A percentile compares a stretch with the other conserved stretches of the same genome.
These are phyloP conservation scores for Capitulum mitella DNA, from an alignment of 2,888 invertebrate genomes.

Conservation along the genomic window DNA sequence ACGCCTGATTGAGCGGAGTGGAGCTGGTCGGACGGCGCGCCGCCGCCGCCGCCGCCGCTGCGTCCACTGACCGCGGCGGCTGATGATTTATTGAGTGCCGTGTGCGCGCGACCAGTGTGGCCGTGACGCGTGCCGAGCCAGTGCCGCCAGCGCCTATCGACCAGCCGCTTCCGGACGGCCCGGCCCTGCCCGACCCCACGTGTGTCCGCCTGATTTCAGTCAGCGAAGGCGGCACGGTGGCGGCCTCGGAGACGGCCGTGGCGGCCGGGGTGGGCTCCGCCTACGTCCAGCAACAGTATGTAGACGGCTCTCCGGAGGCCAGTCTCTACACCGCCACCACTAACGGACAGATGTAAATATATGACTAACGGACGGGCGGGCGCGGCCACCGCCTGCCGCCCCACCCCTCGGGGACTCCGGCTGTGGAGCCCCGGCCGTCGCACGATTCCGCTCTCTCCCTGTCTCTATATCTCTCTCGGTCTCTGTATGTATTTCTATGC, in stretches of 20 bases:
- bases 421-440: no score
- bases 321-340: neutral
- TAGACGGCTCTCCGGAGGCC: neutral
- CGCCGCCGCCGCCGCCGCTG: neutral
- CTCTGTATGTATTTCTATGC: no score
- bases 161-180: neutral
- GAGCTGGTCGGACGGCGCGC: neutral
- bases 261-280: conserved; percentile 5
- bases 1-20: no score
- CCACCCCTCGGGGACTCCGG: no score
- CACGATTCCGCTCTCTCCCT: no score
- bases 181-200: neutral
- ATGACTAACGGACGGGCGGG: neutral
- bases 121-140: neutral
- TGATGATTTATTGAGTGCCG: conserved; percentile 5
- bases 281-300: conserved; percentile 24
- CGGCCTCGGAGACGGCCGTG: conserved; percentile 22
- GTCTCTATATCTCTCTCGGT: neutral
- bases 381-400: neutral
- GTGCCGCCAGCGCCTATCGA: neutral
- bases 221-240: conserved; percentile 18
- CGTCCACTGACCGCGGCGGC: neutral
- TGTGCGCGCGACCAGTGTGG: neutral
- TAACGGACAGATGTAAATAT: conserved; percentile 23
- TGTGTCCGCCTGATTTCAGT: neutral